Percentiles rank a stretch among this genome's conserved stretches.
Evolutionary conservation across 1,140 invertebrate genomes (phyloP).

Genomic region (Odontomachus brunneus): DNA sequence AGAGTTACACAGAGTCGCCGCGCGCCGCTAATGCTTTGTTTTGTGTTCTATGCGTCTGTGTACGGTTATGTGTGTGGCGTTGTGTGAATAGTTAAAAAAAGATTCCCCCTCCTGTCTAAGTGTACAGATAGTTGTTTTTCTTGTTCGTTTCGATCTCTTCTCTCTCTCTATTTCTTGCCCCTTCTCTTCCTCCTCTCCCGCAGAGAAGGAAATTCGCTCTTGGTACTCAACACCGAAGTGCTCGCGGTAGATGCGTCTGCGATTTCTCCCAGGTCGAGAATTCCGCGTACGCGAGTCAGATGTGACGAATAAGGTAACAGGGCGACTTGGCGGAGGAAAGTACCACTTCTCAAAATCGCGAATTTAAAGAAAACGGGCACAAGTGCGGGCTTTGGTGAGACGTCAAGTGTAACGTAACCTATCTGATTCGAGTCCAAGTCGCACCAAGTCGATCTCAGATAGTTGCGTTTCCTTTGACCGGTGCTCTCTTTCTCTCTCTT

Average conservation of each 20-base stretch:
- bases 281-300: not conserved
- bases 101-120: slow-evolving; percentile 4
- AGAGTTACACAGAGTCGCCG: slow-evolving; percentile 76
- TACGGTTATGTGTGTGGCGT: slow-evolving; percentile 3
- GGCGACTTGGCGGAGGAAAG: not conserved
- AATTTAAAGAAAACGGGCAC: too few species aligned
- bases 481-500: too few species aligned
- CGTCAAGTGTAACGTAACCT: too few species aligned
- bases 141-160: slow-evolving; percentile 34
- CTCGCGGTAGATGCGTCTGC: not conserved
- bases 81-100: slow-evolving; percentile 27
- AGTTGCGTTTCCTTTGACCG: too few species aligned
- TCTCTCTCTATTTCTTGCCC: not conserved
- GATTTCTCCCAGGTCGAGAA: slow-evolving; percentile 17
- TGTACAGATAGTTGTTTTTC: not conserved
- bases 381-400: not conserved
- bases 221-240: slow-evolving; percentile 8
- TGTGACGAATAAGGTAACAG: not conserved
- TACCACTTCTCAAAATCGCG: not conserved
- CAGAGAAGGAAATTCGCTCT: not conserved
- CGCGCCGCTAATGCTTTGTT: slow-evolving; percentile 70
- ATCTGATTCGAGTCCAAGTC: too few species aligned
- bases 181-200: slow-evolving; percentile 51
- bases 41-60: not conserved
- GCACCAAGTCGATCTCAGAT: too few species aligned